Evolutionary conservation across 1,140 invertebrate species (phyloP).

Genomic region (Elymnias hypermnestra): DNA sequence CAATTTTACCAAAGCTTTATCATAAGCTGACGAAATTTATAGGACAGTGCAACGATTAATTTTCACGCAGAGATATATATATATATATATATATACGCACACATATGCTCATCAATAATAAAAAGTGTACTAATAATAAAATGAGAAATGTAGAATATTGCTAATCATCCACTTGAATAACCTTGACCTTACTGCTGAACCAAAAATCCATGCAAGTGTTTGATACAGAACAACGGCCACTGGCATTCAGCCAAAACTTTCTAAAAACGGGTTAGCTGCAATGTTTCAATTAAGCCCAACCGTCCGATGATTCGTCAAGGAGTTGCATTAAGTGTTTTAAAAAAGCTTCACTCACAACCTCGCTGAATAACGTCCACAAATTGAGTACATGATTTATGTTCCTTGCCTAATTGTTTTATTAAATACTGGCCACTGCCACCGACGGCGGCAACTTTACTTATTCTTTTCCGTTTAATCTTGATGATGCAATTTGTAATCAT

Average conservation of each 20-base stretch:
- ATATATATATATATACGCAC: too few relatives aligned
- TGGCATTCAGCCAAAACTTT: constrained; percentile 59
- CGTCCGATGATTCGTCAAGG: constrained; percentile 31
- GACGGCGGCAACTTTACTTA: not conserved
- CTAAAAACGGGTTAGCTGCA: constrained; percentile 58
- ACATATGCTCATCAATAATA: not conserved
- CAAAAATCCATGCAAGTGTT: constrained; percentile 46
- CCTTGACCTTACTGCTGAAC: constrained; percentile 49
- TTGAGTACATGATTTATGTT: constrained; percentile 30
- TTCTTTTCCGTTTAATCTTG: not conserved
- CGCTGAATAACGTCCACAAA: constrained; percentile 22
- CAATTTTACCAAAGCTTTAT: too few relatives aligned
- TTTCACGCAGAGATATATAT: too few relatives aligned
- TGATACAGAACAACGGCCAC: constrained; percentile 43
- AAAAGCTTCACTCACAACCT: constrained; percentile 23
- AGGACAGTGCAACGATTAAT: too few relatives aligned
- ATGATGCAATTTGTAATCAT: too few relatives aligned
- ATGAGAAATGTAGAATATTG: constrained; percentile 4
- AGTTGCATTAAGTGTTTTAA: constrained; percentile 41
- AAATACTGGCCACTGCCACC: constrained; percentile 1
- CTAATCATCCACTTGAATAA: constrained; percentile 36
- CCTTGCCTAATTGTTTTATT: constrained; percentile 22
- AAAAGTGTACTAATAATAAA: not conserved
- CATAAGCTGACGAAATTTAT: too few relatives aligned
- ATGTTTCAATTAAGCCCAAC: constrained; percentile 52